phyloP scores from a whole-genome alignment of 1,140 invertebrate genomes.

The Orussus abietinus region DNA sequence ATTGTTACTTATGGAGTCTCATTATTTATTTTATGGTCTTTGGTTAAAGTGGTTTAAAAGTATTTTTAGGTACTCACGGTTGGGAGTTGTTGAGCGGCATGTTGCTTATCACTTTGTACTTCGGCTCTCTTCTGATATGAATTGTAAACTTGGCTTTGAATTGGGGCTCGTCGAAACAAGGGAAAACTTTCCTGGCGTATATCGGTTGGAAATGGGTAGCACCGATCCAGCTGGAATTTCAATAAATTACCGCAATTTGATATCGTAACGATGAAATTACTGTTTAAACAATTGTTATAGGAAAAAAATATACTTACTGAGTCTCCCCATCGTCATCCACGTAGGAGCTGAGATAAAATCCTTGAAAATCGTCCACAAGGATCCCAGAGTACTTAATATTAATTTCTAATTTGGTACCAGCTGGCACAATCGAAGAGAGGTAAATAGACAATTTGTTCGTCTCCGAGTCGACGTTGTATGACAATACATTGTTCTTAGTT shows the following conservation, averaged over 20 bases:
- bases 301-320: constrained; percentile 25
- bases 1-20: too few relatives aligned
- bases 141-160: constrained; percentile 76
- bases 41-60: constrained; percentile 6
- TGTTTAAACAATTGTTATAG: background rate
- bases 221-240: constrained; percentile 57
- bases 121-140: constrained; percentile 54
- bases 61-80: constrained; percentile 21
- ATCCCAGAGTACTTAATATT: constrained; percentile 50
- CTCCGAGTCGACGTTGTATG: background rate
- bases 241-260: constrained; percentile 6
- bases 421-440: constrained; percentile 11
- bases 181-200: constrained; percentile 78
- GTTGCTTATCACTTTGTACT: constrained; percentile 49
- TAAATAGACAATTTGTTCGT: constrained; percentile 28
- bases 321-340: constrained; percentile 34
- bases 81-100: constrained; percentile 36
- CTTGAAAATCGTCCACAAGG: constrained; percentile 56
- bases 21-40: background rate
- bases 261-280: too few relatives aligned
- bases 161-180: constrained; percentile 85
- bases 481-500: too few relatives aligned
- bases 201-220: constrained; percentile 81
- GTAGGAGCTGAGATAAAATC: constrained; percentile 65
- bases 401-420: constrained; percentile 35